Evolutionary conservation across 2,113 vertebrate genomes (phyloP).

Genomic region (Tychaedon coryphoeus): DNA sequence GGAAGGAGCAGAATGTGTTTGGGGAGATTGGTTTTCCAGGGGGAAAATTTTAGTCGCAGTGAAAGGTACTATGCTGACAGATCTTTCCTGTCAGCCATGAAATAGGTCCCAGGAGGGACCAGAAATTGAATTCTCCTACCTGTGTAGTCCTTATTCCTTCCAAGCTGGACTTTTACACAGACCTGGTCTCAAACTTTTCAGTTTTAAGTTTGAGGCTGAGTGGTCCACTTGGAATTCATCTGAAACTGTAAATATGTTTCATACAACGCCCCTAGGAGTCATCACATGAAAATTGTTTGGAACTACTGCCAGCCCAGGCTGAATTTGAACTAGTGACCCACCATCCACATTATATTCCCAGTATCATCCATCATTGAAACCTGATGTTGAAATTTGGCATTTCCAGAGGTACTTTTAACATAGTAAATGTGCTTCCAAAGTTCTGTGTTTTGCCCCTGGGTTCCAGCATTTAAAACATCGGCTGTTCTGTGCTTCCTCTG

Average conservation of each 20-base stretch:
- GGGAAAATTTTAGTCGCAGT: neutral
- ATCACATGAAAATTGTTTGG: neutral
- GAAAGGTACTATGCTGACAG: neutral
- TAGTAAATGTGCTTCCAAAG: neutral
- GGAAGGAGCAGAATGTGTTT: rapidly evolving
- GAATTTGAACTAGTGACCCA: neutral
- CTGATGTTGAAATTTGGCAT: neutral
- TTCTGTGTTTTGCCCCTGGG: neutral
- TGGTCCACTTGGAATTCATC: neutral
- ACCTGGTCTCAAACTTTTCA: neutral
- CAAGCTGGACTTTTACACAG: neutral
- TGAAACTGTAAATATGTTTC: neutral
- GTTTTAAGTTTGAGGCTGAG: neutral
- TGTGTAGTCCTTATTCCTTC: neutral
- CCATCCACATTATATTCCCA: neutral
- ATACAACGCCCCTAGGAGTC: neutral
- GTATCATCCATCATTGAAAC: neutral
- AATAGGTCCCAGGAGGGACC: neutral
- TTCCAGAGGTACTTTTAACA: neutral
- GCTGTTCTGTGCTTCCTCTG: neutral
- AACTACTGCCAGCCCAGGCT: neutral
- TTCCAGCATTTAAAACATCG: neutral
- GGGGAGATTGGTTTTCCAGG: neutral
- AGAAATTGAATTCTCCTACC: neutral
- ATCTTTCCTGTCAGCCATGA: neutral